phyloP scores from a whole-genome alignment of 2,888 invertebrate genomes.

The Drosophila pseudotakahashii region DNA sequence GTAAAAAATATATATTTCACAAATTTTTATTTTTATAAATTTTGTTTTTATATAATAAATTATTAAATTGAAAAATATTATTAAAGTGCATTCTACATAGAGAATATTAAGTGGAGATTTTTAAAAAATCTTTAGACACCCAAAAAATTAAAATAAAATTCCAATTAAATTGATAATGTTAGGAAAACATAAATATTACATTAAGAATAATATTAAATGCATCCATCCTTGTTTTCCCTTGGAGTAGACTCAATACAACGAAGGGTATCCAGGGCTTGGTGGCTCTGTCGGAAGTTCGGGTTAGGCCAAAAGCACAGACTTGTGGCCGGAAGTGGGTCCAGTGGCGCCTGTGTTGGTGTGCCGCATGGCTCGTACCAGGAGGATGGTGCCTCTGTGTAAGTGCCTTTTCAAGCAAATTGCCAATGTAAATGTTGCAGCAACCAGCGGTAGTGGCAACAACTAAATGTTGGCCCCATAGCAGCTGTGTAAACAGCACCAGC shows the following conservation, averaged over 20 bases:
- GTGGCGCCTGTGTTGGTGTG: constrained; percentile 33
- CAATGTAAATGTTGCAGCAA: constrained; percentile 74
- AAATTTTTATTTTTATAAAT: too few species aligned
- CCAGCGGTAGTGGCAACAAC: constrained; percentile 60
- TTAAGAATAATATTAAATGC: background rate
- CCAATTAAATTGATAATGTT: too few species aligned
- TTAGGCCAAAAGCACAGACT: constrained; percentile 41
- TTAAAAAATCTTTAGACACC: too few species aligned
- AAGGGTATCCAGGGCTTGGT: constrained; percentile 26
- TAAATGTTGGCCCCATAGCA: constrained; percentile 68
- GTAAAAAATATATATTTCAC: too few species aligned
- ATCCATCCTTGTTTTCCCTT: background rate
- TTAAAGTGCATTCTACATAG: too few species aligned
- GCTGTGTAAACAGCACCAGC: constrained; percentile 71
- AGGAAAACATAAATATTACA: too few species aligned
- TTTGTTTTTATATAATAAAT: too few species aligned
- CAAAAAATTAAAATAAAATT: too few species aligned
- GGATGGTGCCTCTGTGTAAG: constrained; percentile 40
- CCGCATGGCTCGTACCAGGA: constrained; percentile 6
- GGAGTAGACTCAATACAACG: background rate
- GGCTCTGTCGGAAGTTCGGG: constrained; percentile 55
- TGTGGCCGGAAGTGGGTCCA: constrained; percentile 61
- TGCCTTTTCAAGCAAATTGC: constrained; percentile 70
- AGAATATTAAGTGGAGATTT: too few species aligned
- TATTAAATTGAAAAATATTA: too few species aligned